phyloP scores from a whole-genome alignment of 1,140 invertebrate species.

The Bombus confusus region DNA sequence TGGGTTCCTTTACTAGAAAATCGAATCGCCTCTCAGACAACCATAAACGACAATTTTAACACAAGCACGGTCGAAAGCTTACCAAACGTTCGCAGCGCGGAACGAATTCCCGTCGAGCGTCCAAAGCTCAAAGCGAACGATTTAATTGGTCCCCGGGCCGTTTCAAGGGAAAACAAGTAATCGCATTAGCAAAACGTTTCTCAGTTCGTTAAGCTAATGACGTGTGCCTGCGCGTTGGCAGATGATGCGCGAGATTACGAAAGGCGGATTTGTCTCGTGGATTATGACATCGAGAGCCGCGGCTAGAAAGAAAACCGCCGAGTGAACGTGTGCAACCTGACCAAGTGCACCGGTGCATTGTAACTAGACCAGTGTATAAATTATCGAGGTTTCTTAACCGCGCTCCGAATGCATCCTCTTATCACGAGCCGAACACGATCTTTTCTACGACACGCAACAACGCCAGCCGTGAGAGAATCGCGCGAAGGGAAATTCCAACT shows the following conservation, averaged over 20 bases:
- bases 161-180: conserved; percentile 37
- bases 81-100: background rate
- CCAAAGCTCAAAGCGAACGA: conserved; percentile 13
- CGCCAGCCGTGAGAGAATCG: conserved; percentile 12
- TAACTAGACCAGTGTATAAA: conserved; percentile 38
- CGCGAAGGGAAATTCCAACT: background rate
- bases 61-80: background rate
- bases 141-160: background rate
- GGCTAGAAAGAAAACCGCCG: conserved; percentile 2
- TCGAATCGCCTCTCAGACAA: background rate
- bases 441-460: background rate
- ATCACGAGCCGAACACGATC: background rate
- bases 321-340: conserved; percentile 39
- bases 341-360: conserved; percentile 45
- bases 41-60: too few species aligned
- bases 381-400: conserved; percentile 43
- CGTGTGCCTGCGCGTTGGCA: background rate
- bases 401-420: conserved; percentile 16
- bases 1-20: background rate
- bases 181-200: conserved; percentile 42
- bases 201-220: conserved; percentile 53
- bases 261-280: conserved; percentile 17
- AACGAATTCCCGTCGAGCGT: background rate
- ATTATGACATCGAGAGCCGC: conserved; percentile 37
- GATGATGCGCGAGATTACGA: conserved; percentile 34